Conservation (phyloP, 1,140 invertebrate species). For the Penaeus indicus region DNA sequence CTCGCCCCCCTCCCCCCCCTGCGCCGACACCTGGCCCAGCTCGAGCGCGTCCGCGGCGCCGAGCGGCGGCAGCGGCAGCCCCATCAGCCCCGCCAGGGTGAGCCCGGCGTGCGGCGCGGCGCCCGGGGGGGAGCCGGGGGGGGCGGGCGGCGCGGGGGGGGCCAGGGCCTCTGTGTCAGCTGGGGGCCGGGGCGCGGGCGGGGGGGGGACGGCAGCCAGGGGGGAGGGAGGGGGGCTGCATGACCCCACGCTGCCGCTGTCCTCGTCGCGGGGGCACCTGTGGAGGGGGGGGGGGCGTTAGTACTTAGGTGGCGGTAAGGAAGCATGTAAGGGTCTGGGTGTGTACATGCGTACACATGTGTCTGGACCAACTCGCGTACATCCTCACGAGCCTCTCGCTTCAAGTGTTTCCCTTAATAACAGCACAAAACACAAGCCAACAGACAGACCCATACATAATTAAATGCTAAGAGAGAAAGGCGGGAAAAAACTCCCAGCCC, state of each 20-base stretch:
- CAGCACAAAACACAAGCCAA: too few species aligned
- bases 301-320: neutral
- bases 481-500: too few species aligned
- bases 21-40: neutral
- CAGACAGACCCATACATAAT: too few species aligned
- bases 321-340: neutral
- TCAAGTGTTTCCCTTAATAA: neutral
- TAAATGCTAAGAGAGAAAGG: too few species aligned
- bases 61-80: slow-evolving; percentile 49
- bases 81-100: slow-evolving; percentile 58
- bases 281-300: neutral
- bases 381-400: neutral
- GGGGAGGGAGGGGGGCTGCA: slow-evolving; percentile 60
- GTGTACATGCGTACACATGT: neutral
- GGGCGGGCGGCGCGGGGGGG: slow-evolving; percentile 3
- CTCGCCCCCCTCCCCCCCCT: slow-evolving; percentile 18
- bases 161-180: slow-evolving; percentile 56
- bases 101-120: slow-evolving; percentile 7
- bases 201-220: slow-evolving; percentile 40
- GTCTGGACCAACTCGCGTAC: neutral
- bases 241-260: slow-evolving; percentile 61
- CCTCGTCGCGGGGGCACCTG: slow-evolving; percentile 59
- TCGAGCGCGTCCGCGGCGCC: neutral
- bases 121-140: slow-evolving; percentile 30
- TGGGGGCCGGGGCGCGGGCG: slow-evolving; percentile 37